Evolutionary conservation across 2,888 invertebrate species (phyloP).

Genomic region (Thymelicus acteon): DNA sequence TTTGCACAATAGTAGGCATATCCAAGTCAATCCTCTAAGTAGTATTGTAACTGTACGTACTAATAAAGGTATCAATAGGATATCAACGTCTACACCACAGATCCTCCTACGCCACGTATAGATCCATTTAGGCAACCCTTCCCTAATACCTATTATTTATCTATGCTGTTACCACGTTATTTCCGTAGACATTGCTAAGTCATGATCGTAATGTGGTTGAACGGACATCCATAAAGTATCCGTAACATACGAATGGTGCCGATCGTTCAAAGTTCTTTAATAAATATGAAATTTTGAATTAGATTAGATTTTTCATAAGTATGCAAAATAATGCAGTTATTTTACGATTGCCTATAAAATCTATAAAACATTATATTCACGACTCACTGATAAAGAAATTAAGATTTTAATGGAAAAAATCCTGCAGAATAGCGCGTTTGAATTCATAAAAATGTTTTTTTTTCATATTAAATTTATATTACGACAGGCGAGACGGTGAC

Average conservation of each 20-base stretch:
- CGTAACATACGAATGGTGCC: not conserved
- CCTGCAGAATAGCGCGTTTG: too few species aligned
- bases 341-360: not conserved
- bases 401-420: too few species aligned
- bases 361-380: too few species aligned
- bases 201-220: conserved; percentile 5
- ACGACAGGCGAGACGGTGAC: too few species aligned
- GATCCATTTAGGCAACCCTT: conserved; percentile 2
- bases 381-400: too few species aligned
- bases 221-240: not conserved
- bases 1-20: too few species aligned
- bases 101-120: not conserved
- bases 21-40: too few species aligned
- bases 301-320: not conserved
- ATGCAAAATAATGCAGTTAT: not conserved
- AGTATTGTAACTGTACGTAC: too few species aligned
- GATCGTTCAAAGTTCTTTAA: too few species aligned
- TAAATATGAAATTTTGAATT: not conserved
- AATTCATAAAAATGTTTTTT: too few species aligned
- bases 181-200: conserved; percentile 8
- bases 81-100: conserved; percentile 2
- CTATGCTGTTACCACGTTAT: not conserved
- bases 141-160: conserved; percentile 2
- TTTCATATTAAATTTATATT: too few species aligned
- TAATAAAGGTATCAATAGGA: not conserved